These are phyloP conservation scores for Mellilla xanthometata DNA, from an alignment of 2,888 invertebrate genomes.

Conservation along the genomic window DNA sequence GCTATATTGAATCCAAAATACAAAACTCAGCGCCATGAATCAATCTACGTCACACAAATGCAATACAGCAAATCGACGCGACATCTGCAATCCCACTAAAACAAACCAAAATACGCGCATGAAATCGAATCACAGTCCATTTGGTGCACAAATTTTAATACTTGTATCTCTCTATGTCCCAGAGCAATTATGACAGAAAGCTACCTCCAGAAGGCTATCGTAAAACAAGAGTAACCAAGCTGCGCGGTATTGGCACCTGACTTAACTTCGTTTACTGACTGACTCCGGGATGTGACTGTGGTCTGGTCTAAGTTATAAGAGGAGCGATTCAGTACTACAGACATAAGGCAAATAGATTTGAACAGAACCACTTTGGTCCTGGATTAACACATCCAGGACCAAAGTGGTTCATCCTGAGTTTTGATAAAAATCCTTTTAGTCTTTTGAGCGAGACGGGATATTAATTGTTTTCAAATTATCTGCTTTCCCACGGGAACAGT, in stretches of 20 bases:
- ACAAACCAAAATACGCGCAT: conserved; percentile 6
- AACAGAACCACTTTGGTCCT: too few species aligned
- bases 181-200: conserved; percentile 32
- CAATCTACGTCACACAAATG: neutral
- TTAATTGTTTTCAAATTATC: too few species aligned
- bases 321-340: conserved; percentile 20
- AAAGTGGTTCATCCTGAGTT: too few species aligned
- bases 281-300: conserved; percentile 43
- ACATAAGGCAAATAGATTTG: too few species aligned
- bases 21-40: too few species aligned
- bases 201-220: conserved; percentile 32
- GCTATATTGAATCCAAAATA: too few species aligned
- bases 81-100: neutral
- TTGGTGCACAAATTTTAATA: conserved; percentile 18
- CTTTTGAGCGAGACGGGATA: too few species aligned
- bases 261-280: conserved; percentile 63
- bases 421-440: too few species aligned
- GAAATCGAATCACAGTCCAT: conserved; percentile 11
- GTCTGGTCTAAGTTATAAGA: conserved; percentile 26
- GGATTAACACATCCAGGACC: too few species aligned
- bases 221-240: conserved; percentile 57
- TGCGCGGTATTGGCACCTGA: conserved; percentile 63
- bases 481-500: too few species aligned
- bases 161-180: conserved; percentile 8
- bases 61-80: neutral